Evolutionary conservation across 2,797 vertebrate genomes (phyloP).

Genomic region (Gymnothorax reevesii): DNA sequence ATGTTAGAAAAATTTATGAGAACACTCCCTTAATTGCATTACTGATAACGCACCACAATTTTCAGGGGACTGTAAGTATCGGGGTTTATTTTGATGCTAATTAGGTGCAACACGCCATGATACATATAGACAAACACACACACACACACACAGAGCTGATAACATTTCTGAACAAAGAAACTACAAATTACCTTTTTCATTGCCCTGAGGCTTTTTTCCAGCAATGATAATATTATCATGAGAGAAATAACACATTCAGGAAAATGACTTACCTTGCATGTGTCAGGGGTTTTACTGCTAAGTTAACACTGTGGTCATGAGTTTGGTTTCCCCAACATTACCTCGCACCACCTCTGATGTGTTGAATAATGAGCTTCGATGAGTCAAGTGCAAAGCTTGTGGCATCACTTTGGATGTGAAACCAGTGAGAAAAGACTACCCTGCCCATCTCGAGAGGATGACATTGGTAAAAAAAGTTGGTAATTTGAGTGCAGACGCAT

Average conservation of each 20-base stretch:
- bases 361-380: not conserved
- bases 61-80: not conserved
- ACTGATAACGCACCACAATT: not conserved
- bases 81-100: not conserved
- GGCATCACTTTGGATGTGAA: not conserved
- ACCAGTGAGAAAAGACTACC: not conserved
- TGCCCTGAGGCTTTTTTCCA: not conserved
- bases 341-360: not conserved
- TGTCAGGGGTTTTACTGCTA: not conserved
- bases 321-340: not conserved
- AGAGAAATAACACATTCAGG: not conserved
- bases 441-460: not conserved
- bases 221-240: not conserved
- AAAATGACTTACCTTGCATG: not conserved
- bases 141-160: not conserved
- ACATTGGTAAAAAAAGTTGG: not conserved
- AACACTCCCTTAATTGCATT: not conserved
- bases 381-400: slow-evolving; percentile 12
- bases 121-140: not conserved
- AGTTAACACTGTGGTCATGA: not conserved
- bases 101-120: not conserved
- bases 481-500: not conserved
- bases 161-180: not conserved
- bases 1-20: not conserved
- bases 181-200: not conserved